These are phyloP conservation scores for Chamaedrilus cognettii DNA, from an alignment of 2,888 invertebrate species.

Conservation along the genomic window DNA sequence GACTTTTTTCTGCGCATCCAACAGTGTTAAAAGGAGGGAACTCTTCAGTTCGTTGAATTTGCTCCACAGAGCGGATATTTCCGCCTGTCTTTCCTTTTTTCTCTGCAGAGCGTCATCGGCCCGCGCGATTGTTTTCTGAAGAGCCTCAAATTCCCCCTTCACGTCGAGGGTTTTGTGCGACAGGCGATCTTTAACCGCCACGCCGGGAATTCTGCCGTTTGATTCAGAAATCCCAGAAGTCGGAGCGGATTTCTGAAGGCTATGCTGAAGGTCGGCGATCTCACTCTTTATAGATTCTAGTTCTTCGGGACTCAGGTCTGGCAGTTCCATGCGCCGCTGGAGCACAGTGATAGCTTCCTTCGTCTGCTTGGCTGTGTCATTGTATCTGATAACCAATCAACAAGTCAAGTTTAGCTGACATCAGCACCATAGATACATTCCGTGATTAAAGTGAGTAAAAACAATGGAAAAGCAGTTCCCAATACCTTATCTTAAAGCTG, in stretches of 20 bases:
- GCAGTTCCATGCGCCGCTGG: conserved; percentile 9
- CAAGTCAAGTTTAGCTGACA: too few relatives aligned
- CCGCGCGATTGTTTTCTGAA: conserved; percentile 5
- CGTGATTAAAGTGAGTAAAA: too few relatives aligned
- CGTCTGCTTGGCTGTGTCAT: background rate
- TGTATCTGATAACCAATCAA: conserved; percentile 2
- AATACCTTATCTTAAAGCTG: too few relatives aligned
- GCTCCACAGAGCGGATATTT: conserved; percentile 8
- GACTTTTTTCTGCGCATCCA: background rate
- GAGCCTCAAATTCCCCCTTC: background rate
- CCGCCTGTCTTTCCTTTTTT: conserved; percentile 13
- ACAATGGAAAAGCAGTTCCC: too few relatives aligned
- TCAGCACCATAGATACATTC: too few relatives aligned
- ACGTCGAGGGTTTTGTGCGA: conserved; percentile 9
- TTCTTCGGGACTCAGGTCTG: conserved; percentile 6
- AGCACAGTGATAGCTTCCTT: conserved; percentile 1
- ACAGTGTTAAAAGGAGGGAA: background rate
- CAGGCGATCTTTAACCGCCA: conserved; percentile 8
- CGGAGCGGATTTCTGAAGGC: background rate
- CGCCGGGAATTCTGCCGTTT: background rate
- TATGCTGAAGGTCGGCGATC: background rate
- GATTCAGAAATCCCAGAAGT: too few relatives aligned
- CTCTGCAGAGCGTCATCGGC: conserved; percentile 7
- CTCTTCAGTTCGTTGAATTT: conserved; percentile 5
- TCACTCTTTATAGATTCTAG: conserved; percentile 1